These are phyloP conservation scores for Eueremaeus valkanovi DNA, from an alignment of 2,888 invertebrate genomes.

Conservation along the genomic window DNA sequence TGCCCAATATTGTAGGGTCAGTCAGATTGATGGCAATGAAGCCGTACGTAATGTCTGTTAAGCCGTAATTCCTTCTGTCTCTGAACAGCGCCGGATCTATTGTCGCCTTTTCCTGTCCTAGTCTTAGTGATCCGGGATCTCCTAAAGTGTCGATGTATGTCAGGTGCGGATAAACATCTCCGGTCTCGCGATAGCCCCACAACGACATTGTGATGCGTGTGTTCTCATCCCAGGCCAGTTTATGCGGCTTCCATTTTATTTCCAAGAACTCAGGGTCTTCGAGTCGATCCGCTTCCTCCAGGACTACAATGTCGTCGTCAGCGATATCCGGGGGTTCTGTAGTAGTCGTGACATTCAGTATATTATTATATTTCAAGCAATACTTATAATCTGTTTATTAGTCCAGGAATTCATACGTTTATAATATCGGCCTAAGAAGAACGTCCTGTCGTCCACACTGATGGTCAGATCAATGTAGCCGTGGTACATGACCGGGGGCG, in stretches of 20 bases:
- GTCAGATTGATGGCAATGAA: constrained; percentile 83
- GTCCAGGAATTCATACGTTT: constrained; percentile 64
- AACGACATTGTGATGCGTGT: constrained; percentile 66
- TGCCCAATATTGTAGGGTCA: constrained; percentile 65
- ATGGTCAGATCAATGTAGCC: constrained; percentile 83
- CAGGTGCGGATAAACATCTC: constrained; percentile 63
- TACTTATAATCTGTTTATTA: too few relatives aligned
- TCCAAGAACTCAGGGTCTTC: constrained; percentile 68
- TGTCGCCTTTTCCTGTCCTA: constrained; percentile 31
- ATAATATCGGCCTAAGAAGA: constrained; percentile 85
- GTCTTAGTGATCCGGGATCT: constrained; percentile 30
- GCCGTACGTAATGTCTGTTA: constrained; percentile 74
- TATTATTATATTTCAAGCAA: background rate
- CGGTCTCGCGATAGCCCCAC: constrained; percentile 67
- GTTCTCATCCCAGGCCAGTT: constrained; percentile 68
- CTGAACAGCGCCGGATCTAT: constrained; percentile 62
- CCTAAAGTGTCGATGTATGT: constrained; percentile 63
- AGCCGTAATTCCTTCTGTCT: constrained; percentile 62
- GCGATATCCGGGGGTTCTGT: constrained; percentile 86
- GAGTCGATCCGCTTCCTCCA: constrained; percentile 65
- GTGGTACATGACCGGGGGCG: constrained; percentile 78
- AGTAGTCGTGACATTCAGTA: constrained; percentile 41
- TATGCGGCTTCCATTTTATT: constrained; percentile 77
- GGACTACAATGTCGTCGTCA: constrained; percentile 76
- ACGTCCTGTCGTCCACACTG: constrained; percentile 72